phyloP scores from a whole-genome alignment of 2,888 invertebrate genomes.

The Dilophus febrilis region DNA sequence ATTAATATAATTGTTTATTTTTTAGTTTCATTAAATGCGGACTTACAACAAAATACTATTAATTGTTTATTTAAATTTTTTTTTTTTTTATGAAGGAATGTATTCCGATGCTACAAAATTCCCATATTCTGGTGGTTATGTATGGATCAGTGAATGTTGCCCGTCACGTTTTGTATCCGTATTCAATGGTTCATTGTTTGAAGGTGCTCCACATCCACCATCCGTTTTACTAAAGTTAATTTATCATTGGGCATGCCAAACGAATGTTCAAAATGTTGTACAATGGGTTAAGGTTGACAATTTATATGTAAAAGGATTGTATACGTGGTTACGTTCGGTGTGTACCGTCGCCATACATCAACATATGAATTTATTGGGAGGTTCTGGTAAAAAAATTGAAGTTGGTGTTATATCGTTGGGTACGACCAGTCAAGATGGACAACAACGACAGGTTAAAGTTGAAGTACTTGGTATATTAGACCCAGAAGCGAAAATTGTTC shows the following conservation, averaged over 20 bases:
- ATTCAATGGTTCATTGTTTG: conserved; percentile 73
- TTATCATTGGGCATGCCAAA: conserved; percentile 86
- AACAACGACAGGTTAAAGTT: conserved; percentile 65
- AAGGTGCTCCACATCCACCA: conserved; percentile 70
- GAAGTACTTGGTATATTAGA: conserved; percentile 75
- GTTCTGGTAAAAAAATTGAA: conserved; percentile 50
- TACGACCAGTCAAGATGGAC: conserved; percentile 64
- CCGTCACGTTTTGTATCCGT: conserved; percentile 72
- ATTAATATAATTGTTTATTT: too few relatives aligned
- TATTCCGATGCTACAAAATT: conserved; percentile 73
- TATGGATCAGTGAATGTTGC: conserved; percentile 81
- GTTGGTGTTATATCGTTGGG: conserved; percentile 76
- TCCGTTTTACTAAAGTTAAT: conserved; percentile 65
- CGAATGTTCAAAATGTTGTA: conserved; percentile 72
- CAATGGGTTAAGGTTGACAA: conserved; percentile 75
- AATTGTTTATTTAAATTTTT: too few relatives aligned
- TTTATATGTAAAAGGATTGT: conserved; percentile 46
- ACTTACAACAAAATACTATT: too few relatives aligned
- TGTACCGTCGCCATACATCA: conserved; percentile 69
- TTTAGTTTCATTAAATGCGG: too few relatives aligned
- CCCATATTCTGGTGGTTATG: conserved; percentile 77
- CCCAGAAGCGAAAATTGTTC: conserved; percentile 49
- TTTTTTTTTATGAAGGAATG: conserved; percentile 39
- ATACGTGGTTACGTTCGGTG: conserved; percentile 54
- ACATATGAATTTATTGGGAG: conserved; percentile 56